phyloP scores from a whole-genome alignment of 2,888 invertebrate species.

The Andrena marginata region DNA sequence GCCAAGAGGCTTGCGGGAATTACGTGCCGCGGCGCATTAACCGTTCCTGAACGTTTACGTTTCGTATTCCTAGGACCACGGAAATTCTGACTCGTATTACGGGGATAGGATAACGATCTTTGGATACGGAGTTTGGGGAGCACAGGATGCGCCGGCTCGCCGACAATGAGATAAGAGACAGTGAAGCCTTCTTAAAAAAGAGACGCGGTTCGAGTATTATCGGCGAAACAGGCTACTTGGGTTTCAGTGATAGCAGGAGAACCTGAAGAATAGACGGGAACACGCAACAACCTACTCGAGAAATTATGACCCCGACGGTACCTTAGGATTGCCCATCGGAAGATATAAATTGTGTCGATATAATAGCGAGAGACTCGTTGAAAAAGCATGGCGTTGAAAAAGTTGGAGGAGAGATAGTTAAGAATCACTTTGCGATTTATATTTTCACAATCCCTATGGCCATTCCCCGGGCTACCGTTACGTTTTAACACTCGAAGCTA shows the following conservation, averaged over 20 bases:
- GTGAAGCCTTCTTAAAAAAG: slow-evolving; percentile 39
- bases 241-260: slow-evolving; percentile 24
- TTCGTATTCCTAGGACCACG: slow-evolving; percentile 4
- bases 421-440: not conserved
- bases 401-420: not conserved
- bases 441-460: not conserved
- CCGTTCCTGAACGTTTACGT: not conserved
- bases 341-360: not conserved
- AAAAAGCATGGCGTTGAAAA: not conserved
- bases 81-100: slow-evolving; percentile 32
- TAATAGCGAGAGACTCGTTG: not conserved
- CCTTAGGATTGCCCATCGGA: not conserved
- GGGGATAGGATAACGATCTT: slow-evolving; percentile 41
- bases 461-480: not conserved
- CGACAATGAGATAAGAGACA: slow-evolving; percentile 43
- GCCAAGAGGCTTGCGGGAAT: not conserved
- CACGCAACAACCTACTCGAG: not conserved
- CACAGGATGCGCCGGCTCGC: slow-evolving; percentile 37
- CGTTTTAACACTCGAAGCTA: not conserved
- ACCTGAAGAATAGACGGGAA: slow-evolving; percentile 28
- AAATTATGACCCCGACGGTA: not conserved
- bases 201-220: slow-evolving; percentile 38
- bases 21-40: slow-evolving; percentile 1
- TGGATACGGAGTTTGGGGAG: slow-evolving; percentile 32
- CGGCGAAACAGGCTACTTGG: slow-evolving; percentile 46